Evolutionary conservation across 2,797 vertebrate species (phyloP).

Genomic region (Helicolenus hilgendorfi): DNA sequence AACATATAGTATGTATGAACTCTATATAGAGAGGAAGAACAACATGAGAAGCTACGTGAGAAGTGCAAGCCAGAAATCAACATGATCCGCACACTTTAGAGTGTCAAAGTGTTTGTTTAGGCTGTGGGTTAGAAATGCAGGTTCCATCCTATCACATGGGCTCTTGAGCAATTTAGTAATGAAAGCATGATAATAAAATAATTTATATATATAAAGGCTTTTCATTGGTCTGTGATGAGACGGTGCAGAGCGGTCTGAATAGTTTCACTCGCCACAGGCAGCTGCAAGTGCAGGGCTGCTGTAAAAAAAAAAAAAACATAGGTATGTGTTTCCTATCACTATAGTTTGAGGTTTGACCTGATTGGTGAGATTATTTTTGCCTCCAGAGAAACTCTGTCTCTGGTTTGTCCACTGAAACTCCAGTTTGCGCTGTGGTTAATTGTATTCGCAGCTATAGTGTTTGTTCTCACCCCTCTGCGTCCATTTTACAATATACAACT

Average conservation of each 20-base stretch:
- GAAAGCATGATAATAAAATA: not conserved
- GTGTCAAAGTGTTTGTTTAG: not conserved
- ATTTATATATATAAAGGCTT: not conserved
- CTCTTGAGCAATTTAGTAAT: not conserved
- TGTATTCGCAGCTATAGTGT: not conserved
- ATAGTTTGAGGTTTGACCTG: constrained; percentile 10
- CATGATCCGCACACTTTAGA: not conserved
- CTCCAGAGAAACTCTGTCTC: not conserved
- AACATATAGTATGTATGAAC: not conserved
- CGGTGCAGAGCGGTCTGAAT: not conserved
- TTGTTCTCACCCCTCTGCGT: not conserved
- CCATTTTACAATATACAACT: not conserved
- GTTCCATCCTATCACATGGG: not conserved
- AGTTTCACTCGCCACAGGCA: not conserved
- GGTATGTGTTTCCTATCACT: not conserved
- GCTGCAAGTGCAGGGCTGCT: not conserved
- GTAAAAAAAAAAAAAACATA: not conserved
- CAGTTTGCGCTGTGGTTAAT: not conserved
- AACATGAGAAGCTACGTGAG: no score
- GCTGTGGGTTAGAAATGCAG: no score
- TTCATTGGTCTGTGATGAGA: not conserved
- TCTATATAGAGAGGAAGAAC: not conserved
- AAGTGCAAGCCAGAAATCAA: not conserved
- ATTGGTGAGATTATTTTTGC: not conserved
- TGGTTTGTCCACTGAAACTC: not conserved